Percentiles rank a stretch among this genome's conserved stretches.
These are phyloP conservation scores for Oreochromis mossambicus DNA, from an alignment of 2,797 vertebrate genomes.

Conservation along the genomic window DNA sequence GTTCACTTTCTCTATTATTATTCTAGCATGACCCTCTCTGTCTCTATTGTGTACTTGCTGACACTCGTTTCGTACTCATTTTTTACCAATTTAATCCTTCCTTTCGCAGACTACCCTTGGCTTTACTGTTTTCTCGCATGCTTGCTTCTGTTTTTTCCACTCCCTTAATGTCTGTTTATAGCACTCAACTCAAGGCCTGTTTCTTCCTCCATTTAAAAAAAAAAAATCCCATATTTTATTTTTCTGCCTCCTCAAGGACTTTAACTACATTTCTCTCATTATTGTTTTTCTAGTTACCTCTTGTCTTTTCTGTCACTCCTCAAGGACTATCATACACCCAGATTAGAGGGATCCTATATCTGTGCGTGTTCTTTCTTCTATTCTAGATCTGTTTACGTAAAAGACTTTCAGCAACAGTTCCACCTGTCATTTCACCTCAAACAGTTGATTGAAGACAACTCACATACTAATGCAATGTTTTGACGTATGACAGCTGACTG, in stretches of 20 bases:
- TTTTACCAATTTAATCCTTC: background rate
- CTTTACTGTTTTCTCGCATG: background rate
- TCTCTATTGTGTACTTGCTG: background rate
- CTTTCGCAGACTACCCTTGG: background rate
- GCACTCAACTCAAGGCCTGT: background rate
- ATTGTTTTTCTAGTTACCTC: background rate
- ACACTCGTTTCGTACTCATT: background rate
- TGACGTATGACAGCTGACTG: background rate
- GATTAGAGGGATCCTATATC: background rate
- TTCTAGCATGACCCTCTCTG: background rate
- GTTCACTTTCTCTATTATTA: conserved; percentile 1
- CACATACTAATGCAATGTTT: rapidly evolving
- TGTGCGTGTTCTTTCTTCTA: background rate
- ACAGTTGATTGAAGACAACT: background rate
- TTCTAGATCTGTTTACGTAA: background rate
- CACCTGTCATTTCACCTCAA: background rate
- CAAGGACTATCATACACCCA: background rate
- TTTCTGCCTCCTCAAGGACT: background rate
- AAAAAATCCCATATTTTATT: background rate
- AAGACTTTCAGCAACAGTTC: background rate
- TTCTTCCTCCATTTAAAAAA: background rate
- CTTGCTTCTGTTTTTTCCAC: background rate
- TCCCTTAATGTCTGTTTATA: background rate
- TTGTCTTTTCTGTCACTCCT: background rate
- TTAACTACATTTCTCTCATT: background rate